These are phyloP conservation scores for Hybognathus amarus DNA, from an alignment of 2,797 vertebrate species.

Conservation along the genomic window DNA sequence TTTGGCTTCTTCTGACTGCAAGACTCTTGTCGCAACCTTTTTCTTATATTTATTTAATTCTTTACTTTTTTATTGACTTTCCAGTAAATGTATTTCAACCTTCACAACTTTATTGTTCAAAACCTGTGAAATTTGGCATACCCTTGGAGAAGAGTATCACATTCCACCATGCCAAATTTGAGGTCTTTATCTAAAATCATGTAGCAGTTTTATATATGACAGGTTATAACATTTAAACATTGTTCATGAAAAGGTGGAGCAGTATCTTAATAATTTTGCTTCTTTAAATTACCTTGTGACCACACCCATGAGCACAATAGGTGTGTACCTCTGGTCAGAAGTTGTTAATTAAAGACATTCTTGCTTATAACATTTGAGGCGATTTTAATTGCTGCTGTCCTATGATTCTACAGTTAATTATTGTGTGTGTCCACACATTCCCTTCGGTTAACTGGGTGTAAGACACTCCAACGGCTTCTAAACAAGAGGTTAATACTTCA, in stretches of 20 bases:
- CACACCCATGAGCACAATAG: background rate
- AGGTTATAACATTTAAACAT: background rate
- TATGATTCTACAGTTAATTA: background rate
- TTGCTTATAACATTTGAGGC: background rate
- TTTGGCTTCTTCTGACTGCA: too few relatives aligned
- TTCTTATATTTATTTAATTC: background rate
- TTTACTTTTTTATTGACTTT: background rate
- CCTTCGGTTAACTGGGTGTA: slow-evolving; percentile 41
- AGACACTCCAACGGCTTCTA: slow-evolving; percentile 6
- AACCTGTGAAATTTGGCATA: background rate
- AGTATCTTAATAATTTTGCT: background rate
- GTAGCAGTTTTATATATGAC: background rate
- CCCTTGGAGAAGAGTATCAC: background rate
- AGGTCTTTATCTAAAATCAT: background rate
- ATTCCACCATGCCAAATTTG: background rate
- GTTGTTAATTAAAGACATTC: background rate
- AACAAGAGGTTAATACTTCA: slow-evolving; percentile 47
- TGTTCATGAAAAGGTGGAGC: background rate
- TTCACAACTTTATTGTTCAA: background rate
- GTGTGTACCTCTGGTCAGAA: background rate
- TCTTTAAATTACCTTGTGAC: background rate
- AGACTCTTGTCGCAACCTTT: background rate
- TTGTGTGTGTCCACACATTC: slow-evolving; percentile 6
- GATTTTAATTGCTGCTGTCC: background rate
- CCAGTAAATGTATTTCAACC: background rate